Conservation (phyloP, 2,888 invertebrate genomes). For the Portevinia maculata region DNA sequence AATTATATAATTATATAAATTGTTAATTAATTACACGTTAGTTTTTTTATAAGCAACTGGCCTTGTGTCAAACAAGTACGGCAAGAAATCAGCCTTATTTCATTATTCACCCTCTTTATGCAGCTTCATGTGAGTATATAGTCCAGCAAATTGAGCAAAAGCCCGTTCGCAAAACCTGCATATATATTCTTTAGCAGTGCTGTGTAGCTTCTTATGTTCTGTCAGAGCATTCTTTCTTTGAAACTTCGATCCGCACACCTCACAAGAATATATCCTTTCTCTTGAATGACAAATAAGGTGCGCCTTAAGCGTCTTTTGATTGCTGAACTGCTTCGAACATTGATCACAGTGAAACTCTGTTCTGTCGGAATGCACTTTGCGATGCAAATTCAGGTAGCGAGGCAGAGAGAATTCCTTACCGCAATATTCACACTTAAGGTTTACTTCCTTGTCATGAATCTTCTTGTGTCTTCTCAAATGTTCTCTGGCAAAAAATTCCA, state of each 20-base stretch:
- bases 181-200: slow-evolving; percentile 36
- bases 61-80: not conserved
- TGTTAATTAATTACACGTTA: slow-evolving; percentile 27
- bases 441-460: slow-evolving; percentile 18
- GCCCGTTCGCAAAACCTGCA: slow-evolving; percentile 39
- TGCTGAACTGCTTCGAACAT: slow-evolving; percentile 51
- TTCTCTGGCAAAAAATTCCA: slow-evolving; percentile 58
- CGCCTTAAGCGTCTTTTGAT: slow-evolving; percentile 45
- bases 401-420: slow-evolving; percentile 47
- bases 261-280: slow-evolving; percentile 43
- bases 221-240: slow-evolving; percentile 56
- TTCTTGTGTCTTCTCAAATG: slow-evolving; percentile 57
- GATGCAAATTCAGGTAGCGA: slow-evolving; percentile 49
- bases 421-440: slow-evolving; percentile 54
- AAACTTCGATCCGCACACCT: slow-evolving; percentile 47
- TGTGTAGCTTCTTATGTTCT: slow-evolving; percentile 56
- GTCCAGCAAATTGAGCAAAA: slow-evolving; percentile 60
- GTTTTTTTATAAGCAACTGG: not conserved
- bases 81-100: slow-evolving; percentile 3
- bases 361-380: slow-evolving; percentile 26
- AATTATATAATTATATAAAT: too few relatives aligned
- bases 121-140: slow-evolving; percentile 55
- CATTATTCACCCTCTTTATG: slow-evolving; percentile 34
- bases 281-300: slow-evolving; percentile 59
- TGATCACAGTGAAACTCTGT: slow-evolving; percentile 46